A percentile compares a stretch with the other conserved stretches of the same genome.
Conservation (phyloP, 2,113 vertebrate genomes). For the Rhineura floridana region DNA sequence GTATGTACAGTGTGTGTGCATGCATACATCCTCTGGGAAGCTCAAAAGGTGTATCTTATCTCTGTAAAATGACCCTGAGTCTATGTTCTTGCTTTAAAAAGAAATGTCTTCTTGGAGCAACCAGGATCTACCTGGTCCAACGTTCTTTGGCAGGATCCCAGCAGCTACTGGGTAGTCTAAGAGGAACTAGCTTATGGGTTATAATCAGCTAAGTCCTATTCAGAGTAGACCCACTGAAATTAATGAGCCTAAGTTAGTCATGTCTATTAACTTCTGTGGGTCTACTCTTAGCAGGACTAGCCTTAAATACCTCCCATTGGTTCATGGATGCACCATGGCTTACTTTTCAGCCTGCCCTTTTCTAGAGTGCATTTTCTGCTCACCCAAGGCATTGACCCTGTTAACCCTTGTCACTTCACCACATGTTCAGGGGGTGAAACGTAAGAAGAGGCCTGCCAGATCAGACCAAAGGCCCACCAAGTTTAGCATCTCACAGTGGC, state of each 20-base stretch:
- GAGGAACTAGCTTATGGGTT: neutral
- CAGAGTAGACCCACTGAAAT: too few species aligned
- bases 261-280: too few species aligned
- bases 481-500: neutral
- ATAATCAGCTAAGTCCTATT: too few species aligned
- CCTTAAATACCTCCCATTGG: too few species aligned
- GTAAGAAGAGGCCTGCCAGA: neutral
- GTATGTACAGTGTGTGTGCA: too few species aligned
- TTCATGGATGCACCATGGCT: neutral
- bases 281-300: too few species aligned
- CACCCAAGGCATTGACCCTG: neutral
- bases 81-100: neutral
- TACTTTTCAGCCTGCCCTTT: neutral
- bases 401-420: neutral
- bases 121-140: neutral
- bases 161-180: neutral
- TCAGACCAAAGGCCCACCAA: neutral
- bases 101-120: neutral
- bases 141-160: neutral
- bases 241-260: too few species aligned
- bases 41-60: neutral
- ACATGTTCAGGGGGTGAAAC: neutral
- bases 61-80: neutral
- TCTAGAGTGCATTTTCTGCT: neutral
- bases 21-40: neutral